Evolutionary conservation across 92 coral and sea anemone genomes (phyloP).

Genomic region (Zoanthus solanderi): DNA sequence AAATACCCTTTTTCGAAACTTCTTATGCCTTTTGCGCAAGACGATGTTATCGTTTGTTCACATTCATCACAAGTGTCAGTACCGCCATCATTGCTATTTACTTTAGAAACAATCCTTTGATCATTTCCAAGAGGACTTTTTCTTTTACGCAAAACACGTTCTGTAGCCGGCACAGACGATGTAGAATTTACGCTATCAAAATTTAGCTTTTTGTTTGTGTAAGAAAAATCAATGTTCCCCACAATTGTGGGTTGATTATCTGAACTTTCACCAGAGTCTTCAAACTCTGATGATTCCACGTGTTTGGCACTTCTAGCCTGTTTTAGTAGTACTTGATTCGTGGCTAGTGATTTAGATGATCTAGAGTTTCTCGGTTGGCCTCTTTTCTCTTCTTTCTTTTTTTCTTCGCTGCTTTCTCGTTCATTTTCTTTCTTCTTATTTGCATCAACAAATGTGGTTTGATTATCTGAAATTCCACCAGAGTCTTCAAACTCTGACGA

Average conservation of each 20-base stretch:
- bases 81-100: not conserved
- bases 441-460: not conserved
- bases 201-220: not conserved
- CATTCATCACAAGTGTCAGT: slow-evolving; percentile 17
- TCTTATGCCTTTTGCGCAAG: not conserved
- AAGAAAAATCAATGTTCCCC: not conserved
- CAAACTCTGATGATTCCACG: not conserved
- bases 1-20: not conserved
- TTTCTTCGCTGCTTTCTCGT: not conserved
- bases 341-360: not conserved
- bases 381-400: not conserved
- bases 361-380: not conserved
- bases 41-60: not conserved
- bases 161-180: not conserved
- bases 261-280: not conserved
- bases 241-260: not conserved
- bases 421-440: not conserved
- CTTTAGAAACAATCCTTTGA: not conserved
- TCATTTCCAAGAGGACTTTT: not conserved
- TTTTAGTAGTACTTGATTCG: not conserved
- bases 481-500: not conserved
- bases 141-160: not conserved
- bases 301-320: slow-evolving; percentile 3
- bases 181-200: not conserved
- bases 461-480: not conserved